These are phyloP conservation scores for Eudemis profundana DNA, from an alignment of 2,888 invertebrate species.

Conservation along the genomic window DNA sequence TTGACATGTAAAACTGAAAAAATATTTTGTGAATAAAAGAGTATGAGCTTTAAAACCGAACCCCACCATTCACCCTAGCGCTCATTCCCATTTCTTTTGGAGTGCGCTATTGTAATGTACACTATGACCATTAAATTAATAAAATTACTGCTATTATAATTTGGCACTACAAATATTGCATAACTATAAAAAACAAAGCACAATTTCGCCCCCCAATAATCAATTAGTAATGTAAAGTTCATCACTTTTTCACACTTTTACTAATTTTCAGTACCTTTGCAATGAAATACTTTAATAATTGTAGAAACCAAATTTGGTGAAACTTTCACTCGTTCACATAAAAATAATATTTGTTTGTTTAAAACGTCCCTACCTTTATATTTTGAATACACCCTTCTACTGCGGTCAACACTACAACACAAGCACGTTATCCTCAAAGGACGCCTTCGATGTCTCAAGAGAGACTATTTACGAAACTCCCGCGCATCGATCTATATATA, in stretches of 20 bases:
- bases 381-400: constrained; percentile 14
- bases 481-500: constrained; percentile 77
- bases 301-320: neutral
- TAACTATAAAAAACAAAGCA: too few relatives aligned
- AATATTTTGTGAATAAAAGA: too few relatives aligned
- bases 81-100: too few relatives aligned
- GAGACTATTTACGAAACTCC: constrained; percentile 70
- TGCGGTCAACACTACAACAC: constrained; percentile 31
- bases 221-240: too few relatives aligned
- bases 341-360: neutral
- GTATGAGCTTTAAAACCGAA: too few relatives aligned
- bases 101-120: too few relatives aligned
- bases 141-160: too few relatives aligned
- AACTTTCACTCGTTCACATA: constrained; percentile 29
- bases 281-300: too few relatives aligned
- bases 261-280: neutral
- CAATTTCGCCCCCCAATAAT: too few relatives aligned
- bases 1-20: too few relatives aligned
- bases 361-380: constrained; percentile 55
- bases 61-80: too few relatives aligned
- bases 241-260: neutral
- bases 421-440: constrained; percentile 59
- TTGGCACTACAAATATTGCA: neutral
- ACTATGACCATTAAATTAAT: too few relatives aligned
- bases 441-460: constrained; percentile 61